phyloP scores from a whole-genome alignment of 2,113 vertebrate species.

The Lagopus muta region DNA sequence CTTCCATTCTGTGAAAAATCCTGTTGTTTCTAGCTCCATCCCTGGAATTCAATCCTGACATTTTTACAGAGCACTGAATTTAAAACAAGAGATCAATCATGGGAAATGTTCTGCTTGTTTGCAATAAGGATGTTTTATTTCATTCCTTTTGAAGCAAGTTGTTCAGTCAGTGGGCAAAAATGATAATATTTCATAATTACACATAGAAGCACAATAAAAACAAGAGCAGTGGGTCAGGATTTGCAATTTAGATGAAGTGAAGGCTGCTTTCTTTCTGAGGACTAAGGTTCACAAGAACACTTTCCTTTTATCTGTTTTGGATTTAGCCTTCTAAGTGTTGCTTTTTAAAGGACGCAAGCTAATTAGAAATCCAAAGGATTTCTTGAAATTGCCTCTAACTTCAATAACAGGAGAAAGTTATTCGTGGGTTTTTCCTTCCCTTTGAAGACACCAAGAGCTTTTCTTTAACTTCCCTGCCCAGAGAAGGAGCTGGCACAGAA shows the following conservation, averaged over 20 bases:
- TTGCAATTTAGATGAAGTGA: not conserved
- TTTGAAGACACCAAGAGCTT: not conserved
- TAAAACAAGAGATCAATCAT: not conserved
- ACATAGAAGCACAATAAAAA: not conserved
- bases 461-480: not conserved
- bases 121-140: not conserved
- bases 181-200: not conserved
- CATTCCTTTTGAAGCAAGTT: not conserved
- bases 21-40: not conserved
- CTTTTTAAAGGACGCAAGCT: not conserved
- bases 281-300: not conserved
- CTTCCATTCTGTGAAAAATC: not conserved
- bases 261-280: not conserved
- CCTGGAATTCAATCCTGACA: not conserved
- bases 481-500: not conserved
- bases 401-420: not conserved
- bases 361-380: conserved; percentile 4
- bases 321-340: not conserved
- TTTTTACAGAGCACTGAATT: not conserved
- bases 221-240: not conserved
- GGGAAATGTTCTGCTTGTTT: not conserved
- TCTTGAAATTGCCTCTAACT: not conserved
- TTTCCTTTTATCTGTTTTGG: not conserved
- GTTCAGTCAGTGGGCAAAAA: not conserved
- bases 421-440: not conserved